phyloP scores from a whole-genome alignment of 2,888 invertebrate species.

The Bembecia ichneumoniformis region DNA sequence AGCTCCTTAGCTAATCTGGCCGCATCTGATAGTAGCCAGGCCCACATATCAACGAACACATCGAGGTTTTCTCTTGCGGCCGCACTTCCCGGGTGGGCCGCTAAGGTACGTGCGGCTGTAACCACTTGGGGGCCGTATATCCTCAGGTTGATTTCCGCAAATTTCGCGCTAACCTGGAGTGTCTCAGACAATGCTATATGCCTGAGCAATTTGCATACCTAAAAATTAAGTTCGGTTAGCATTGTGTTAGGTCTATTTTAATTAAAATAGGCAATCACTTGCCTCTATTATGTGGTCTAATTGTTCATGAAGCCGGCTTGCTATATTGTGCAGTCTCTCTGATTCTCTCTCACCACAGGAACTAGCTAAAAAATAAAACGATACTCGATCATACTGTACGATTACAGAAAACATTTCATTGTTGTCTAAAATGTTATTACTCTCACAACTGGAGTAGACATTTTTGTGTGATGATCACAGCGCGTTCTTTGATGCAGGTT shows the following conservation, averaged over 20 bases:
- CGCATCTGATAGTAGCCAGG: constrained; percentile 93
- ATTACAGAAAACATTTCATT: background rate
- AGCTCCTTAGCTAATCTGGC: constrained; percentile 91
- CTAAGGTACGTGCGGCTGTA: constrained; percentile 92
- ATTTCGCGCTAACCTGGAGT: constrained; percentile 95
- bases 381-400: constrained; percentile 1
- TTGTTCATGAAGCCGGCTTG: constrained; percentile 96
- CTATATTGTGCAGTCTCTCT: constrained; percentile 92
- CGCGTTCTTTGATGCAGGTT: no score
- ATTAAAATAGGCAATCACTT: constrained; percentile 12
- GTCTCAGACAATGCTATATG: constrained; percentile 96
- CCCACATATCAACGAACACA: constrained; percentile 96
- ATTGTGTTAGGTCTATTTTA: background rate
- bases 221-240: constrained; percentile 8
- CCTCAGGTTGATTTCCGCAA: constrained; percentile 94
- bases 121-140: constrained; percentile 96
- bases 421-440: background rate
- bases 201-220: constrained; percentile 96
- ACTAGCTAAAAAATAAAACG: constrained; percentile 46
- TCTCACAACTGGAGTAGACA: constrained; percentile 16
- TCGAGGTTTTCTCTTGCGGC: constrained; percentile 98
- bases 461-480: constrained; percentile 17
- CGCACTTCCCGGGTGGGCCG: constrained; percentile 92
- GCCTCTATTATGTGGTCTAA: constrained; percentile 99
- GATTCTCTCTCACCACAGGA: constrained; percentile 77